Evolutionary conservation across 1,140 invertebrate species (phyloP).

Genomic region (Thereuonema tuberculata): DNA sequence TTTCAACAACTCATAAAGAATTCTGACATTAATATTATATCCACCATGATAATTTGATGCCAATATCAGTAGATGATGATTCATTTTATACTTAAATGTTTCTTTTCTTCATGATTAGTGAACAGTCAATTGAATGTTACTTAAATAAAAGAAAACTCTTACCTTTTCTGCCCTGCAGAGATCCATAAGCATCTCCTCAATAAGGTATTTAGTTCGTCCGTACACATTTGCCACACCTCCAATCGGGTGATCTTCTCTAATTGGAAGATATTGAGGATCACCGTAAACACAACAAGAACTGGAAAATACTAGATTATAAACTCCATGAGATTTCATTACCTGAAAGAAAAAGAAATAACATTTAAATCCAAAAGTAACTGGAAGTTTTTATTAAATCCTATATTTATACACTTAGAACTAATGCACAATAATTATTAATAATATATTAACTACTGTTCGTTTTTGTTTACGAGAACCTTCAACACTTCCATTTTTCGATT

Average conservation of each 20-base stretch:
- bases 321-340: constrained; percentile 63
- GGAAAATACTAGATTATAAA: constrained; percentile 50
- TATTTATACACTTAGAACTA: too few species aligned
- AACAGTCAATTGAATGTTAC: too few species aligned
- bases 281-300: constrained; percentile 50
- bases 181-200: constrained; percentile 83
- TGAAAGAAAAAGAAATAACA: constrained; percentile 26
- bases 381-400: too few species aligned
- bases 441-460: background rate
- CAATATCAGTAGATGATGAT: too few species aligned
- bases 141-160: too few species aligned
- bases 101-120: too few species aligned
- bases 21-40: too few species aligned
- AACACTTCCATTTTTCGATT: background rate
- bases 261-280: constrained; percentile 40
- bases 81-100: too few species aligned
- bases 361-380: background rate
- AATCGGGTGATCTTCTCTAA: constrained; percentile 39
- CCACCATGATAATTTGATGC: too few species aligned
- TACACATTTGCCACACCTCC: constrained; percentile 47
- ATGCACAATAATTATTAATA: background rate
- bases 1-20: too few species aligned
- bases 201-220: constrained; percentile 77
- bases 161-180: constrained; percentile 55
- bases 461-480: too few species aligned